Conservation (phyloP, 2,888 invertebrate species). For the Choristoneura rosaceana region DNA sequence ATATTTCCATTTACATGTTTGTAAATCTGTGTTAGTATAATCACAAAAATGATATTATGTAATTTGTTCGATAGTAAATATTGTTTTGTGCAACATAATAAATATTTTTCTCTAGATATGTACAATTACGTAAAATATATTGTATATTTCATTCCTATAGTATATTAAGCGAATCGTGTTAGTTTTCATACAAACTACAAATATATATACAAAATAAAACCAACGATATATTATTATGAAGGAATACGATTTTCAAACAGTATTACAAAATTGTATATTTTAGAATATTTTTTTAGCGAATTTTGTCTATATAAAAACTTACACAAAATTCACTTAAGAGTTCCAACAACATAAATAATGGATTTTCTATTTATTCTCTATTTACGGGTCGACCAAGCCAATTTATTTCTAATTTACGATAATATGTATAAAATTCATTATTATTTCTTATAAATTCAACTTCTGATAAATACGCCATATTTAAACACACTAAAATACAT, state of each 20-base stretch:
- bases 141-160: conserved; percentile 28
- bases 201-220: not conserved
- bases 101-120: conserved; percentile 11
- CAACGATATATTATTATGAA: conserved; percentile 54
- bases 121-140: conserved; percentile 31
- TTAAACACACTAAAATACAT: conserved; percentile 43
- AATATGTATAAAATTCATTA: conserved; percentile 43
- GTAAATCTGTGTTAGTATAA: not conserved
- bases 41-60: not conserved
- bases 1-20: no score
- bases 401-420: conserved; percentile 24
- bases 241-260: conserved; percentile 47
- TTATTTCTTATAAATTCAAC: conserved; percentile 65
- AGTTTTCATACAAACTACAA: conserved; percentile 27
- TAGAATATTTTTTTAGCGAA: conserved; percentile 4
- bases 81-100: conserved; percentile 5
- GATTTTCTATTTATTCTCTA: conserved; percentile 9
- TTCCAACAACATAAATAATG: conserved; percentile 25
- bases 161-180: not conserved
- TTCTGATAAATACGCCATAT: conserved; percentile 58
- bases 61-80: not conserved
- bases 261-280: conserved; percentile 49
- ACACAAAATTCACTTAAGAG: not conserved
- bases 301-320: conserved; percentile 17
- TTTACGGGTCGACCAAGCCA: conserved; percentile 36